A percentile compares a stretch with the other conserved stretches of the same genome.
phyloP scores from a whole-genome alignment of 2,797 vertebrate species.

The Myiotriccus ornatus region DNA sequence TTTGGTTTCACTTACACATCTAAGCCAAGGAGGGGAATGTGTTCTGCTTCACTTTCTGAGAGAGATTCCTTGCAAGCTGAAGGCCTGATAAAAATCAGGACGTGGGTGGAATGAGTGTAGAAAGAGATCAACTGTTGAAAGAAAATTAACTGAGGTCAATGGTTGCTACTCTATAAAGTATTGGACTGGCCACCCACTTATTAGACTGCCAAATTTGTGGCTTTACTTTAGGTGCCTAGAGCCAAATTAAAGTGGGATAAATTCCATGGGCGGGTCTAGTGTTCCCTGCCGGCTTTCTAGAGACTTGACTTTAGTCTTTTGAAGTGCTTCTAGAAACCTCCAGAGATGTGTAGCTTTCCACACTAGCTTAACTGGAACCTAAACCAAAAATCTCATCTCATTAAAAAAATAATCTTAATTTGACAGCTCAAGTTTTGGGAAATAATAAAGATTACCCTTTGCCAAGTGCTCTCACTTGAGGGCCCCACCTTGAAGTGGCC shows the following conservation, averaged over 20 bases:
- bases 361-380: not conserved
- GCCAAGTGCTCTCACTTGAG: not conserved
- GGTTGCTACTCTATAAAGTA: not conserved
- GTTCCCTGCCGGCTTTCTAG: not conserved
- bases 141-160: not conserved
- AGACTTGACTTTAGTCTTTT: not conserved
- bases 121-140: not conserved
- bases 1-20: not conserved
- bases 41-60: not conserved
- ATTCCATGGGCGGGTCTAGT: not conserved
- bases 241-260: not conserved
- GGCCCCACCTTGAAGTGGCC: not conserved
- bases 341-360: not conserved
- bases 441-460: not conserved
- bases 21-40: not conserved
- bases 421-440: not conserved
- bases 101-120: not conserved
- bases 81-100: not conserved
- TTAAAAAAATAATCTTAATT: not conserved
- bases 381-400: not conserved
- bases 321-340: conserved; percentile 6
- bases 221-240: not conserved
- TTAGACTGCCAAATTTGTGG: not conserved
- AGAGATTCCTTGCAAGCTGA: not conserved
- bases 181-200: not conserved